Evolutionary conservation across 1,140 invertebrate species (phyloP), one percentile per base, ranked within the genome.

Genomic region (Pantala flavescens): DNA sequence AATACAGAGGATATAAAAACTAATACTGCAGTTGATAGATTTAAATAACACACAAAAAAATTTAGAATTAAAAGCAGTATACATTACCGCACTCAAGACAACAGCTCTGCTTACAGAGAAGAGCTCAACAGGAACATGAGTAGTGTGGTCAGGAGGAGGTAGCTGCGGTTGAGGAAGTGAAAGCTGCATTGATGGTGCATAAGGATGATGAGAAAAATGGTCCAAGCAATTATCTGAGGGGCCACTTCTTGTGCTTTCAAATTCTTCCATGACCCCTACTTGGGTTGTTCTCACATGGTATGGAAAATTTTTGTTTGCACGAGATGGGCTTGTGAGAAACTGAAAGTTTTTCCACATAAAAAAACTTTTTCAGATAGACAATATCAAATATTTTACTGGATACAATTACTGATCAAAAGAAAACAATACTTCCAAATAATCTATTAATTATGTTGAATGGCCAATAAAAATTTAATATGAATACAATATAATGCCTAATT

Each of bases 201-300:
- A 91, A 0, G 85, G 83, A 77, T 89, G 87, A 55, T 87, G 85
- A 12, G 85, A 84, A 80, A 90, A 90, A 70, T 85, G 81, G 76
- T 89, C 87, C 9, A 88, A 80, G n/a, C 83, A 84, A 63, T 84
- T 84, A 55, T 82, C 84, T 7, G 86, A 85, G 16, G 83, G 81
- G 9, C 82, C 82, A 77, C 83, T 78, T 42, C 81, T 81, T 55
- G 79, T 81, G 72, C 86, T 75, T 36, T 43, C 21, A 23, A 16
- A 43, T 16, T 71, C 80, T 81, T 89, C 86, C 86, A 89, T 88
- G 7, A 89, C 84, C 10, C 88, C 88, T 63, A 91, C 89, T 82
- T 95, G 93, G 11, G 91, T 90, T 0, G 93, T 95, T 71, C 90
- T 81, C 0, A 95, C 91, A 79, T 95, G 93, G 81, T 91, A 96